A percentile compares a stretch with the other conserved stretches of the same genome.
These are phyloP conservation scores for Passer montanus DNA, from an alignment of 2,113 vertebrate species.

Conservation along the genomic window DNA sequence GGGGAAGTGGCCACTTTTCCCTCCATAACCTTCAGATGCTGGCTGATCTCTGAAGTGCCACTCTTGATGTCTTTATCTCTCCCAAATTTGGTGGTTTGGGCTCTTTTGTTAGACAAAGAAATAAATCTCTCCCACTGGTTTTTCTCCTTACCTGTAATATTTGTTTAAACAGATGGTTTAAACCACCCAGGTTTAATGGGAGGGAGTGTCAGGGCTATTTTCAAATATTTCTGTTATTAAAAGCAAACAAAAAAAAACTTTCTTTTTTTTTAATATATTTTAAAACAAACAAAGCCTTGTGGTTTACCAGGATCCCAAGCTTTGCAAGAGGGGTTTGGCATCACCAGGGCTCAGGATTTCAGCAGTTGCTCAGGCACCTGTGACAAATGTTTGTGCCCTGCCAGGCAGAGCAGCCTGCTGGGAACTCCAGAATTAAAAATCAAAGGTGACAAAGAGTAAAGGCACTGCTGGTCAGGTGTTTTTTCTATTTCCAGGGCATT, in stretches of 20 bases:
- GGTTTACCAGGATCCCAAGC: background rate
- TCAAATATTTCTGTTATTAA: background rate
- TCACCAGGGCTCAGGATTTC: background rate
- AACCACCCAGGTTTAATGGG: background rate
- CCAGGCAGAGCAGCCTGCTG: background rate
- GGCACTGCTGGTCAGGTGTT: background rate
- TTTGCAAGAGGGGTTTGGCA: background rate
- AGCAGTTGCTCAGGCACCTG: background rate
- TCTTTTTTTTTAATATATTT: background rate
- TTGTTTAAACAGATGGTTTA: background rate
- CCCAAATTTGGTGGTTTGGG: background rate
- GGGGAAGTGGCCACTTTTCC: background rate
- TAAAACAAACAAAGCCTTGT: background rate
- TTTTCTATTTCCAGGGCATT: background rate
- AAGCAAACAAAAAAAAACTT: background rate
- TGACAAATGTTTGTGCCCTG: background rate
- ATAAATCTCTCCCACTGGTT: background rate
- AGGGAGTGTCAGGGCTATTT: background rate
- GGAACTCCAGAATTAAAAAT: background rate
- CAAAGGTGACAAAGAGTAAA: background rate
- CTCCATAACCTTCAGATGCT: background rate
- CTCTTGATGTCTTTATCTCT: background rate
- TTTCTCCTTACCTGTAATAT: background rate
- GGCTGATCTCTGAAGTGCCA: background rate
- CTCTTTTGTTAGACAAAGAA: background rate